A percentile compares a stretch with the other conserved stretches of the same genome.
These are phyloP conservation scores for Agrochola lota DNA, from an alignment of 2,888 invertebrate species.

Conservation along the genomic window DNA sequence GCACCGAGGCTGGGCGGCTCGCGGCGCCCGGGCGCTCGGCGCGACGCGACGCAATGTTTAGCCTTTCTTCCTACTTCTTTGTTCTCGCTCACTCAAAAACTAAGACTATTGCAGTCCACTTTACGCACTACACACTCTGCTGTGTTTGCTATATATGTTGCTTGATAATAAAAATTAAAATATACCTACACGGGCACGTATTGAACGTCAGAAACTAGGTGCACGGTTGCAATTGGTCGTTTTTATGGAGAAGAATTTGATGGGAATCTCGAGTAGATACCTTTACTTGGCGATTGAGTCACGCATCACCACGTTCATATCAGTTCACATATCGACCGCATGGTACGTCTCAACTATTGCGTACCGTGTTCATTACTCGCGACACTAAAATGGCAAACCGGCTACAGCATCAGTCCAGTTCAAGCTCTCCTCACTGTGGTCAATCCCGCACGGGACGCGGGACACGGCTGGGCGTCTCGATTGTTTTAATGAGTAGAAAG, in stretches of 20 bases:
- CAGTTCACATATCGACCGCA: constrained; percentile 52
- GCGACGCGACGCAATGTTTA: background rate
- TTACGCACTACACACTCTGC: background rate
- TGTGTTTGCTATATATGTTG: background rate
- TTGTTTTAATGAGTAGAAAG: background rate
- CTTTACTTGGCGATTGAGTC: background rate
- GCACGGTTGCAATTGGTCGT: background rate
- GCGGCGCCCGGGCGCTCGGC: no score
- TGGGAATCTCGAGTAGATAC: constrained; percentile 23
- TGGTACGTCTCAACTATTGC: background rate
- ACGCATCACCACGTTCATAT: constrained; percentile 29
- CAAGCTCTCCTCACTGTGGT: background rate
- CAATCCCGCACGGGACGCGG: background rate
- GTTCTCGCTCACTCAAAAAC: background rate
- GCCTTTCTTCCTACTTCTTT: background rate
- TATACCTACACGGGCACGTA: background rate
- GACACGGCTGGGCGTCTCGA: background rate
- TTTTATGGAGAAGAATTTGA: constrained; percentile 22
- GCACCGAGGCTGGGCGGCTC: no score
- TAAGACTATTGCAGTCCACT: background rate
- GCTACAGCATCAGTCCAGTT: background rate
- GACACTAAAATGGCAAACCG: background rate
- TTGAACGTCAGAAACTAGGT: background rate
- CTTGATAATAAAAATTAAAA: background rate
- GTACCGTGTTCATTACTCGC: background rate